These are phyloP conservation scores for Gastrophysa polygoni DNA, from an alignment of 2,888 invertebrate genomes.

Conservation along the genomic window DNA sequence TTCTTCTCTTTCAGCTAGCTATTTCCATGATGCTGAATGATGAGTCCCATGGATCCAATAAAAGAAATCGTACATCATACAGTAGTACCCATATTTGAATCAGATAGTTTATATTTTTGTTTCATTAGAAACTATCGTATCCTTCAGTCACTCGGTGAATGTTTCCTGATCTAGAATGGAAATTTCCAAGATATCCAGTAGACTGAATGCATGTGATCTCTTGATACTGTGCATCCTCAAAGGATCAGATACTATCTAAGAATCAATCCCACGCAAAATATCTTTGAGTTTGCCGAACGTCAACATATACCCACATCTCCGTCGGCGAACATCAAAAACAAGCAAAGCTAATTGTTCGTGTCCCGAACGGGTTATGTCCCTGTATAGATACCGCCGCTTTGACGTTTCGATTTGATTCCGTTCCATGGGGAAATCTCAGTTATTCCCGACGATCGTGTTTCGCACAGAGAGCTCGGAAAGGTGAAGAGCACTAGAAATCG, in stretches of 20 bases:
- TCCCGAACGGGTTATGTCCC: neutral
- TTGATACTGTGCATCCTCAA: neutral
- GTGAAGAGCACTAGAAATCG: conserved; percentile 13
- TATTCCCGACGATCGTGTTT: conserved; percentile 6
- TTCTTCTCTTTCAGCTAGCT: no score
- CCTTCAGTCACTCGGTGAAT: no score
- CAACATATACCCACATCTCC: neutral
- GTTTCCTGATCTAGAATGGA: no score
- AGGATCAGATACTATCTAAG: neutral
- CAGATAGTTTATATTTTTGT: no score
- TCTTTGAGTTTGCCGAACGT: neutral
- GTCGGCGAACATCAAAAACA: conserved; percentile 15
- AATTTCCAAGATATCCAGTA: no score
- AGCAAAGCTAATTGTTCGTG: neutral
- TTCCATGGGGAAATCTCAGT: conserved; percentile 8
- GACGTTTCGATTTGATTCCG: neutral
- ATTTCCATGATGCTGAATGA: no score
- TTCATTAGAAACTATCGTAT: no score
- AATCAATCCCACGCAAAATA: neutral
- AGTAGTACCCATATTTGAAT: no score
- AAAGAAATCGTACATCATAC: no score
- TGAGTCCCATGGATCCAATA: no score
- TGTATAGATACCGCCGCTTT: neutral
- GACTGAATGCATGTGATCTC: no score
- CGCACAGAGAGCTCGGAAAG: conserved; percentile 18